Percentiles rank a stretch among this genome's conserved stretches.
Evolutionary conservation across 2,888 invertebrate genomes (phyloP).

Genomic region (Metallyticus violacea): DNA sequence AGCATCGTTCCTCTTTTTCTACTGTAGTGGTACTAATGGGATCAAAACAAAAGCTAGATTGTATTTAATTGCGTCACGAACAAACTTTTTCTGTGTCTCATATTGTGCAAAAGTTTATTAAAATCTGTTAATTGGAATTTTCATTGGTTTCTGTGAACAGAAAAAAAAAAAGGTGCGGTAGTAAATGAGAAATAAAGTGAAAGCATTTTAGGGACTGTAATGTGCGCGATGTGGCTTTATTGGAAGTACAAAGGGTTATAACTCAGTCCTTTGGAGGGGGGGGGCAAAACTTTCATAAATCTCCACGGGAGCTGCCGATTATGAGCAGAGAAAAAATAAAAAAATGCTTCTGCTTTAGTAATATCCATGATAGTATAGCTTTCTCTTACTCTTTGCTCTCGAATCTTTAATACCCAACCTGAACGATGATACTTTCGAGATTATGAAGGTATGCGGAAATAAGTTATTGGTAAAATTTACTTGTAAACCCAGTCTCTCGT

Average conservation of each 20-base stretch:
- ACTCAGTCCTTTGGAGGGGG: neutral
- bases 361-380: no score
- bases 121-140: neutral
- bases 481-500: no score
- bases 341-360: neutral
- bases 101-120: neutral
- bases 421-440: no score
- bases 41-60: neutral
- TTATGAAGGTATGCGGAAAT: no score
- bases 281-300: neutral
- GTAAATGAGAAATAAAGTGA: neutral
- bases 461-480: no score
- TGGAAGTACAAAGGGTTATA: neutral
- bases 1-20: no score
- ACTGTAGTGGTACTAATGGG: no score
- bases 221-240: neutral
- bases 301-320: neutral
- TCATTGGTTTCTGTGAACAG: neutral
- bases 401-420: no score
- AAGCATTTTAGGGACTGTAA: neutral
- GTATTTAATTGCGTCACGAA: neutral
- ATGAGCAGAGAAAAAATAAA: neutral
- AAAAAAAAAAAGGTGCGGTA: neutral
- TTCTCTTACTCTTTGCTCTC: no score
- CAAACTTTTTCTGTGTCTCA: neutral